Conservation (phyloP, 2,888 invertebrate species). For the Nemapogon koenigi region DNA sequence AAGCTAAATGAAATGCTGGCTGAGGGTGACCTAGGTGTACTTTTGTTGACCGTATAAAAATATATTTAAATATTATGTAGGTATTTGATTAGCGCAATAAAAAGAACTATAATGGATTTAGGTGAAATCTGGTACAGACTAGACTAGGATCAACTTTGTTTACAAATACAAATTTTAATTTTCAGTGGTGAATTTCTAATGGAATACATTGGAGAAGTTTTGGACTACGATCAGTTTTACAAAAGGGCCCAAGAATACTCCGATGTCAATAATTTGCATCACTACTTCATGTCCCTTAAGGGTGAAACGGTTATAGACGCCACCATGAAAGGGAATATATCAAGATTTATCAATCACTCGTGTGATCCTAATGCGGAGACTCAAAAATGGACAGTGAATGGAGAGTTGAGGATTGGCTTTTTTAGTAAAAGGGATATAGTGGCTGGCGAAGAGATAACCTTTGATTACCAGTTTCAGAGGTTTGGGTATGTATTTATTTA, state of each 20-base stretch:
- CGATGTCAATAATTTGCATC: constrained; percentile 88
- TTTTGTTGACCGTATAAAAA: too few relatives aligned
- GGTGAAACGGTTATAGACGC: constrained; percentile 92
- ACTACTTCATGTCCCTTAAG: constrained; percentile 97
- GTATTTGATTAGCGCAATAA: too few relatives aligned
- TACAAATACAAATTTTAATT: too few relatives aligned
- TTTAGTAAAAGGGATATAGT: constrained; percentile 86
- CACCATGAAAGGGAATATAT: constrained; percentile 93
- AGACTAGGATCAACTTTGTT: not conserved
- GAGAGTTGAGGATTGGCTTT: constrained; percentile 94
- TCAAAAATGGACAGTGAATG: constrained; percentile 96
- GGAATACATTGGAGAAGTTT: constrained; percentile 98
- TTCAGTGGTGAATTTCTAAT: constrained; percentile 94
- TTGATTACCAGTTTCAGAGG: constrained; percentile 97
- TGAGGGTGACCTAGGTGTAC: too few relatives aligned
- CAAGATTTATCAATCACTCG: constrained; percentile 98
- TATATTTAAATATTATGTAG: too few relatives aligned
- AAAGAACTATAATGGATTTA: too few relatives aligned
- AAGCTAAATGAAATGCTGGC: too few relatives aligned
- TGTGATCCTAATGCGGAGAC: constrained; percentile 99
- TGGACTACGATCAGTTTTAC: constrained; percentile 89
- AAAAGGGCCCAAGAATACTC: constrained; percentile 88
- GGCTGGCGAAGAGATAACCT: constrained; percentile 94
- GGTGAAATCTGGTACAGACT: too few relatives aligned
- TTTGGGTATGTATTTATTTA: constrained; percentile 75